These are phyloP conservation scores for Cotesia vestalis DNA, from an alignment of 1,140 invertebrate species.

Conservation along the genomic window DNA sequence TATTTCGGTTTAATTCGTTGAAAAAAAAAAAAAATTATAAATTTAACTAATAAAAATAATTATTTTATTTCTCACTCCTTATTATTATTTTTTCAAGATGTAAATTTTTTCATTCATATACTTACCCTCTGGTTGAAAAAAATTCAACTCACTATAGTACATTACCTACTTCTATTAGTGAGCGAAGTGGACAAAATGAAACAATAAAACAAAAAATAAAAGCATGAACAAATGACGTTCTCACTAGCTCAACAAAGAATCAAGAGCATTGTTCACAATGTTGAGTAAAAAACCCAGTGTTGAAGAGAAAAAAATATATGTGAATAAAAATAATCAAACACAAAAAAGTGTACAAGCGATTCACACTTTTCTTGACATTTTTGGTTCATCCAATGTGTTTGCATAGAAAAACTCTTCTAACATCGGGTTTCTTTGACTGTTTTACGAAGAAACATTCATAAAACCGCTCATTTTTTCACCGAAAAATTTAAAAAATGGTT, in stretches of 20 bases:
- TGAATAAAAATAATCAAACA: background rate
- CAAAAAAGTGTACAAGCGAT: background rate
- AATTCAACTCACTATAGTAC: too few relatives aligned
- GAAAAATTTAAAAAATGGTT: too few relatives aligned
- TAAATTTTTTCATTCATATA: too few relatives aligned
- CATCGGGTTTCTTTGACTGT: too few relatives aligned
- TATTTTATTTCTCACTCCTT: too few relatives aligned
- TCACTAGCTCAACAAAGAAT: constrained; percentile 24
- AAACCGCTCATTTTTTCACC: too few relatives aligned
- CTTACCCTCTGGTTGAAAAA: too few relatives aligned
- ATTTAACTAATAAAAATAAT: too few relatives aligned
- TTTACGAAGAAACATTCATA: too few relatives aligned
- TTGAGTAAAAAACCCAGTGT: constrained; percentile 2
- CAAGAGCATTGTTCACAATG: constrained; percentile 31
- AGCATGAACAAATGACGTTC: constrained; percentile 6
- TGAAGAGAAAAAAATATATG: constrained; percentile 8
- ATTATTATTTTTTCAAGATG: too few relatives aligned
- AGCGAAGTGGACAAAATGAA: background rate
- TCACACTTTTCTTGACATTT: constrained; percentile 1
- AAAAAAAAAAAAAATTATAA: too few relatives aligned
- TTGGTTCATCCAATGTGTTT: background rate
- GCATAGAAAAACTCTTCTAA: background rate
- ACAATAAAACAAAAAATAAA: background rate
- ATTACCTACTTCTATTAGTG: background rate
- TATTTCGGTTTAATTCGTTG: too few relatives aligned